Evolutionary conservation across 1,140 invertebrate species (phyloP).

Genomic region (Nephila pilipes): DNA sequence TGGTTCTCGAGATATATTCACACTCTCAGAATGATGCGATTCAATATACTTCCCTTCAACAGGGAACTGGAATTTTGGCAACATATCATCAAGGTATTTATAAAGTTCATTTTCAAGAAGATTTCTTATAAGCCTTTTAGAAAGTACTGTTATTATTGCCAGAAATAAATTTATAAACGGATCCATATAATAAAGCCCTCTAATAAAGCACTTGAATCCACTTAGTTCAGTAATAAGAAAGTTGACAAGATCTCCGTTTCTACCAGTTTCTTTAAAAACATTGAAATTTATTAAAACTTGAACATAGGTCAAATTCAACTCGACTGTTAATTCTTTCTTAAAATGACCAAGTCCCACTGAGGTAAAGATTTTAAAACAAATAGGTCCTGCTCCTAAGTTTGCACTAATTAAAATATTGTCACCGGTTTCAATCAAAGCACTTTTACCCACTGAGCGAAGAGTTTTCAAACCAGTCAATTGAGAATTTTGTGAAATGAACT

Average conservation of each 20-base stretch:
- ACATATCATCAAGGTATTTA: not conserved
- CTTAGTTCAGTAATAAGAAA: not conserved
- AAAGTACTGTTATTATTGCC: not conserved
- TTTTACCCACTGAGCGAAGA: not conserved
- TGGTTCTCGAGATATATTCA: not conserved
- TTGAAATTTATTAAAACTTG: not conserved
- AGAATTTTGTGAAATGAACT: not conserved
- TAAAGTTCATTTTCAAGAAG: not conserved
- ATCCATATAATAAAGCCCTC: not conserved
- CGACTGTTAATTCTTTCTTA: too few species aligned
- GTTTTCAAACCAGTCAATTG: not conserved
- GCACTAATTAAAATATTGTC: not conserved
- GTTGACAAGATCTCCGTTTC: not conserved
- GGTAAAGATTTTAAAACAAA: not conserved
- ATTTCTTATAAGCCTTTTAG: not conserved
- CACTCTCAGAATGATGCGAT: not conserved
- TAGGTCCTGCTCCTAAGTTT: conserved; percentile 8
- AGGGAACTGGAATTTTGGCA: not conserved
- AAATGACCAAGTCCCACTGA: too few species aligned
- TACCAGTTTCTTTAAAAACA: not conserved
- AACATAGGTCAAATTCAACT: not conserved
- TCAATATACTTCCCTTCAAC: not conserved
- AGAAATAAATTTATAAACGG: not conserved
- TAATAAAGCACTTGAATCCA: not conserved
- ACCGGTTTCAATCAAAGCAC: not conserved